Evolutionary conservation across 2,888 invertebrate species (phyloP), one percentile per base, ranked within the genome.

Genomic region (Lasioglossum leucozonium): DNA sequence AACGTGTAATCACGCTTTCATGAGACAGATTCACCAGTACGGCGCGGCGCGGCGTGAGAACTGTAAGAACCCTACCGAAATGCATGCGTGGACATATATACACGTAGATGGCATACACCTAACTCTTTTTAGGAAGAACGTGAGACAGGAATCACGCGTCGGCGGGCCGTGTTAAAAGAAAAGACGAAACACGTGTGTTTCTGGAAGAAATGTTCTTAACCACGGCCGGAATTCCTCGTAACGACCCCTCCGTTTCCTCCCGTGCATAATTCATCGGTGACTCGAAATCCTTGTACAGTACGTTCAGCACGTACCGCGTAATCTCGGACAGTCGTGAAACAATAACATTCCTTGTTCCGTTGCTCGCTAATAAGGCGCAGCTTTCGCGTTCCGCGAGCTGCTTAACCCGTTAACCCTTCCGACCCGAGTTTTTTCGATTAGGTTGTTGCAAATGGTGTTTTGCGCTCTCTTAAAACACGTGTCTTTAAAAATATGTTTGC

Each of bases 141-240:
- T 72, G 87, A 80, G 87, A 87, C 84, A 81, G 87, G 87, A 87
- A 87, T 84, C 78, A 87, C 87, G 87, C 81, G 72, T 82, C 81
- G 84, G 77, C 72, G 78, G 82, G 67, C 71, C 72, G 30, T 10
- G 58, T 75, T 76, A 77, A 82, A 84, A 72, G 77, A 84, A 79
- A 84, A 80, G 82, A 42, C 84, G 87, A 67, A 76, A 84, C 87
- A 84, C 87, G 84, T 87, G 87, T 87, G 87, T 87, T 87, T 78
- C 83, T 79, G 51, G 69, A 76, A 81, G 81, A 77, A 85, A 74
- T 71, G 72, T 58, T 75, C 73, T 58, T 74, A 22, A 30, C 34
- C 67, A 37, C 30, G 73, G 77, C 58, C 51, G 73, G 81, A 79
- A 82, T 77, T 65, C 86, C 72, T 76, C 77, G 74, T 81, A 80